Base-by-base conservation (phyloP, 1,140 invertebrate genomes). In the Drosophila nikananu region DNA sequence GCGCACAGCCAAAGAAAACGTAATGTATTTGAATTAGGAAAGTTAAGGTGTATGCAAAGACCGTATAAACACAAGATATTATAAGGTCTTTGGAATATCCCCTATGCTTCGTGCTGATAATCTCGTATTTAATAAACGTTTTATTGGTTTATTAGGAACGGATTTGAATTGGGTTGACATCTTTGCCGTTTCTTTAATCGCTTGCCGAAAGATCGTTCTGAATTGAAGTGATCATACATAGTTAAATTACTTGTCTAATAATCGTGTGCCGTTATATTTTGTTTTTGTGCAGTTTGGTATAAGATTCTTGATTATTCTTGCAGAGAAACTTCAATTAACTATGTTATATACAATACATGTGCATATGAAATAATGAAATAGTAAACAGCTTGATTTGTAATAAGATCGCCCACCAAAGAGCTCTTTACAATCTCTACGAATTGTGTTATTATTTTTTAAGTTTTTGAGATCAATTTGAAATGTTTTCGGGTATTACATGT, bases 391-490 rank as follows among this genome's bases (percentile, higher is more conserved):
- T 44, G 51, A 27, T 32, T 57, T 61, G 27, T 55, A n/a, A 41
- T 41, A 68, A 37, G 32, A 23, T 23, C 21, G 54, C 27, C 49
- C 49, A 6, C 37, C 23, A 51, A 37, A 35, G 44, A 71, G 61
- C 21, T 32, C 25, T 68, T 58, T 58, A 30, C n/a, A 57, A 58
- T 71, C 46, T 66, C 57, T 60, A 63, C 39, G 21, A 62, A 51
- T 79, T 54, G 42, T 76, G 52, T 80, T 37, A 62, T 32, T 42
- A 61, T 73, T 80, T 80, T 64, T 68, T 62, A 17, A 37, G 32
- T 52, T 44, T 68, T 84, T 87, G 84, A 87, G 84, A 87, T 87
- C 84, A 87, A 79, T 81, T 89, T 81, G 81, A 89, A 84, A 83
- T 64, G 42, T 57, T 48, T 80, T 60, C 54, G 55, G 68, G 71